Conservation (phyloP, 2,888 invertebrate genomes). For the Bombylius major region DNA sequence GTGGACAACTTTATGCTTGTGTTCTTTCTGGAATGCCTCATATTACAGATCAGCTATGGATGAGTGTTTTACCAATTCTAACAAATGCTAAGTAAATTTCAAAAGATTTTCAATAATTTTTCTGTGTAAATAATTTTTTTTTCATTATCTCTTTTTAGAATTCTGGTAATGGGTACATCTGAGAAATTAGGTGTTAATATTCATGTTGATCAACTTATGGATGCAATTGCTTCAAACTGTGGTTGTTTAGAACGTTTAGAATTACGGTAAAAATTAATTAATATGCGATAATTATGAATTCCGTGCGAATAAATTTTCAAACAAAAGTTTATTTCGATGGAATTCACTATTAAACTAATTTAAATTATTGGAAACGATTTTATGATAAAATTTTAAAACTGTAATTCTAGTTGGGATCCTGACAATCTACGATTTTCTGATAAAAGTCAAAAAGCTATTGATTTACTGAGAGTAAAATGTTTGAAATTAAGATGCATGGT, state of each 20-base stretch:
- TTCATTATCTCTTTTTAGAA: conserved; percentile 45
- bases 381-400: background rate
- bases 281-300: background rate
- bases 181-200: conserved; percentile 94
- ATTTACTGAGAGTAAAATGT: conserved; percentile 90
- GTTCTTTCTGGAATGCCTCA: conserved; percentile 92
- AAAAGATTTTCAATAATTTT: background rate
- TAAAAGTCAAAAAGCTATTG: conserved; percentile 98
- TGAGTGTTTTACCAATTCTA: conserved; percentile 82
- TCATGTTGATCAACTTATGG: conserved; percentile 95
- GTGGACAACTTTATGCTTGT: conserved; percentile 77
- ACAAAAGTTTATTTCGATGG: background rate
- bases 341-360: no score
- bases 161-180: conserved; percentile 93
- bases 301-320: no score
- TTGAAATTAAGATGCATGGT: conserved; percentile 84
- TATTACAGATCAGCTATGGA: conserved; percentile 97
- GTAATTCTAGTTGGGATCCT: conserved; percentile 71
- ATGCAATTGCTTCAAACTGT: conserved; percentile 90
- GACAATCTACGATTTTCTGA: conserved; percentile 97
- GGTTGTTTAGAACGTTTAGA: conserved; percentile 81
- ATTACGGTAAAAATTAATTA: conserved; percentile 42
- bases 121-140: background rate
- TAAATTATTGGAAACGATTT: no score
- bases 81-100: conserved; percentile 72